Conservation (phyloP, 2,888 invertebrate species). For the Calliopum simillimum region DNA sequence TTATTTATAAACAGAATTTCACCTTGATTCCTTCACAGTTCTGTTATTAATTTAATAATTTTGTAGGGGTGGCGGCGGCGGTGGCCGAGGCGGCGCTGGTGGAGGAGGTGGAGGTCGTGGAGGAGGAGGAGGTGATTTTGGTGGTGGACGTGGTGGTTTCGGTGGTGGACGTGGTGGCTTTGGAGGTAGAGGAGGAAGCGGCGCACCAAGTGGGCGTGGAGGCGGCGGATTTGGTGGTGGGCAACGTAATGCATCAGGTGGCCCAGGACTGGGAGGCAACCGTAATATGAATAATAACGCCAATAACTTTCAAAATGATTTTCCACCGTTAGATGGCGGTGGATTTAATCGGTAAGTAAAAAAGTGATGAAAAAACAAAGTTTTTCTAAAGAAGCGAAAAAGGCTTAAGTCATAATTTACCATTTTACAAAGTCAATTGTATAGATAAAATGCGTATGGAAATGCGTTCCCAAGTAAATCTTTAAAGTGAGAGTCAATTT, state of each 20-base stretch:
- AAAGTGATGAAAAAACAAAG: background rate
- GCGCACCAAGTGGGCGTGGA: slow-evolving; percentile 49
- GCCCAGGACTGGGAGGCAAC: slow-evolving; percentile 52
- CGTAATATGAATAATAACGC: slow-evolving; percentile 42
- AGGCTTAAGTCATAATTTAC: no score
- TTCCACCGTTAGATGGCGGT: slow-evolving; percentile 56
- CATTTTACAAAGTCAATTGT: no score
- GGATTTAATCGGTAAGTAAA: slow-evolving; percentile 57
- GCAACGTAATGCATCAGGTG: slow-evolving; percentile 67
- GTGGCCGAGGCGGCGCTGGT: slow-evolving; percentile 31
- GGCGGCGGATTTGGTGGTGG: slow-evolving; percentile 36
- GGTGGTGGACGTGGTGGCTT: slow-evolving; percentile 39
- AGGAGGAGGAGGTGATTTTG: slow-evolving; percentile 45
- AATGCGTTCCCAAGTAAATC: background rate
- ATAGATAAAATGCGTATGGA: background rate
- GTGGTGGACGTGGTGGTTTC: slow-evolving; percentile 62
- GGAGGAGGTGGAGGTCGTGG: slow-evolving; percentile 25
- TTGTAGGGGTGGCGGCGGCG: slow-evolving; percentile 13
- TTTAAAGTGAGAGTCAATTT: background rate
- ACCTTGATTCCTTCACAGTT: no score
- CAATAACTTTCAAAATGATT: slow-evolving; percentile 60
- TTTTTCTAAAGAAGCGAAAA: no score
- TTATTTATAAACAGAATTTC: no score
- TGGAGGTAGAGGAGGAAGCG: slow-evolving; percentile 33
- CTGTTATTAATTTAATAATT: no score